Evolutionary conservation across 2,797 vertebrate species (phyloP).

Genomic region (Microhierax caerulescens): DNA sequence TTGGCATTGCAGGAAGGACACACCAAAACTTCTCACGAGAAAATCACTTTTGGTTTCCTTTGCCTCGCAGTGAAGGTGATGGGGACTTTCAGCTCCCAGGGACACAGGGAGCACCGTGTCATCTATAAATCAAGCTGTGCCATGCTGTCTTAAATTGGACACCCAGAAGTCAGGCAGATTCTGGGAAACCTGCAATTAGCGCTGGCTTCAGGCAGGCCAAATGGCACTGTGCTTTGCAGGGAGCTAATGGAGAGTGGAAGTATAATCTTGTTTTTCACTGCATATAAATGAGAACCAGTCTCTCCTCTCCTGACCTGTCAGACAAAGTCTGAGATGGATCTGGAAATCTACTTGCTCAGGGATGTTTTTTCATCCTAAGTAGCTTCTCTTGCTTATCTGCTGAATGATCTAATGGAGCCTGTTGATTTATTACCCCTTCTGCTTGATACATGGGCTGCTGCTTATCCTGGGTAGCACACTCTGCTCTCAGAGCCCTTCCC

Average conservation of each 20-base stretch:
- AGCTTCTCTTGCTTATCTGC: slow-evolving; percentile 14
- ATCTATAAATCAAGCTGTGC: background rate
- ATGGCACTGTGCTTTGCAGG: background rate
- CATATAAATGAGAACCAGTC: background rate
- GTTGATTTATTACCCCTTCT: slow-evolving; percentile 34
- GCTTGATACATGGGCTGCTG: slow-evolving; percentile 33
- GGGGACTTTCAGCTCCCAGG: background rate
- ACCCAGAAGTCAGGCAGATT: background rate
- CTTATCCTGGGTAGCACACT: background rate
- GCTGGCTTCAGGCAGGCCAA: background rate
- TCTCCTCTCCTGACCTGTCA: background rate
- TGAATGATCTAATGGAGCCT: background rate
- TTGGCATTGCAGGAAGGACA: background rate
- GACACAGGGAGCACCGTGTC: background rate
- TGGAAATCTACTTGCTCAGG: background rate
- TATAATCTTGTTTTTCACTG: background rate
- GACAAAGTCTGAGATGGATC: background rate
- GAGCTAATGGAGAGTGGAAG: background rate
- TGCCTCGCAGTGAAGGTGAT: background rate
- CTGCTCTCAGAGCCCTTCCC: background rate
- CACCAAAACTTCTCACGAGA: background rate
- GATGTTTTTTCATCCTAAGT: background rate
- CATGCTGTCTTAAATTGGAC: background rate
- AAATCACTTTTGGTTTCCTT: background rate
- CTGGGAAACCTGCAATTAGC: background rate